Percentiles rank a stretch among this genome's conserved stretches.
These are phyloP conservation scores for Uropetala carovei DNA, from an alignment of 2,888 invertebrate species.

Conservation along the genomic window DNA sequence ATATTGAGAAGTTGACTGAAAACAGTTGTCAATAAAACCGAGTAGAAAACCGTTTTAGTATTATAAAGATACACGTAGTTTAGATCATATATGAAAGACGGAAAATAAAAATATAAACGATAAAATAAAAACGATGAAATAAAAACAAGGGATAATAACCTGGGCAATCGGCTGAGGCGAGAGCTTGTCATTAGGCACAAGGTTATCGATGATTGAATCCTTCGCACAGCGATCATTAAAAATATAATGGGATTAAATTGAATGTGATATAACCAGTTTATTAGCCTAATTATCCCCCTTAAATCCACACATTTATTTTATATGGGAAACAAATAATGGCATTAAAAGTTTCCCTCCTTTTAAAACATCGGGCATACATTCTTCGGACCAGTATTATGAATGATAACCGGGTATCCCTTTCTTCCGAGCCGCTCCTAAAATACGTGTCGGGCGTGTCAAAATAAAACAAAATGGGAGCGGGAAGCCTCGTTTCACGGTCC, in stretches of 20 bases:
- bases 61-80: too few species aligned
- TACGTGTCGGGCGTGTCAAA: neutral
- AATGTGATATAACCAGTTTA: neutral
- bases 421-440: neutral
- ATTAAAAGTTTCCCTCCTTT: neutral
- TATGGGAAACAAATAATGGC: neutral
- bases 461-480: slow-evolving; percentile 9
- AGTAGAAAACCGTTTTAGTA: too few species aligned
- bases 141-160: too few species aligned
- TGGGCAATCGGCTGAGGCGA: neutral
- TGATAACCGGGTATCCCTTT: neutral
- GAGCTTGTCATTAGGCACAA: too few species aligned
- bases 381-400: neutral
- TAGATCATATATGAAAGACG: too few species aligned
- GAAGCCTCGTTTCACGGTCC: neutral
- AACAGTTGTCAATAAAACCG: too few species aligned
- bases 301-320: neutral
- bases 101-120: too few species aligned
- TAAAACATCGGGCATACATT: neutral
- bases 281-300: neutral
- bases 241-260: neutral
- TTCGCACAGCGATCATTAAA: neutral
- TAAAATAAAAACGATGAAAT: too few species aligned
- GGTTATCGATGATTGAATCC: neutral
- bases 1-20: too few species aligned